Base-by-base conservation (phyloP, 1,140 invertebrate species). In the Trichonephila clavata region DNA sequence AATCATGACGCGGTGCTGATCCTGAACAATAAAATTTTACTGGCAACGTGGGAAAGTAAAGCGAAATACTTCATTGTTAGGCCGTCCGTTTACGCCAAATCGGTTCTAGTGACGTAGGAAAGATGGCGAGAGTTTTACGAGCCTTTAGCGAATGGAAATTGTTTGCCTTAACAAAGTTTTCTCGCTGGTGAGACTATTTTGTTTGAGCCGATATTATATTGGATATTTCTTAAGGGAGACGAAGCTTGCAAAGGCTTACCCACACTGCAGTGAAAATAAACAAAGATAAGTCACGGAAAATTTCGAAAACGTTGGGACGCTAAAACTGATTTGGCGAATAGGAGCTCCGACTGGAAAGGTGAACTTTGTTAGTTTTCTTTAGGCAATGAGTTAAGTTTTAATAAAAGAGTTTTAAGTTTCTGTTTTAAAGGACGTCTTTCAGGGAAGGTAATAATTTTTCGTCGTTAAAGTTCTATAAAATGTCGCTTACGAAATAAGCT, bases 1-100 rank as follows among this genome's bases (percentile, higher is more conserved):
- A 84, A 84, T 84, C 83, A 84, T 21, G 13, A 21, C 50, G 4
- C 14, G 21, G 21, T 24, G 24, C n/a, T 24, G 61, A 87, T 43
- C 57, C 32, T 27, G 60, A 39, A 65, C 86, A 61, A 87, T 87
- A 87, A 87, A 87, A 87, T 87, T 87, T 87, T 87, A 87, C 59
- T 63, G 39, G 86, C 86, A 63, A n/a, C 86, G 27, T 39, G 86
- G 59, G 86, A 87, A 39, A 39, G 18, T 65, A 43, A 65, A 63
- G 24, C 27, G 59, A 87, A 87, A 65, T 87, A 87, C 32, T 87
- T 65, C 86, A 87, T 87, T 65, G 86, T 87, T 87, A 63, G 50
- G 27, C 59, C 32, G 59, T 87, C 63, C 32, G 59, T 87, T 87
- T 87, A 39, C 59, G 86, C 61, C 24, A 39, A 87, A 87, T 39